Conservation (phyloP, 1,140 invertebrate species). For the Bilobella aurantiaca region DNA sequence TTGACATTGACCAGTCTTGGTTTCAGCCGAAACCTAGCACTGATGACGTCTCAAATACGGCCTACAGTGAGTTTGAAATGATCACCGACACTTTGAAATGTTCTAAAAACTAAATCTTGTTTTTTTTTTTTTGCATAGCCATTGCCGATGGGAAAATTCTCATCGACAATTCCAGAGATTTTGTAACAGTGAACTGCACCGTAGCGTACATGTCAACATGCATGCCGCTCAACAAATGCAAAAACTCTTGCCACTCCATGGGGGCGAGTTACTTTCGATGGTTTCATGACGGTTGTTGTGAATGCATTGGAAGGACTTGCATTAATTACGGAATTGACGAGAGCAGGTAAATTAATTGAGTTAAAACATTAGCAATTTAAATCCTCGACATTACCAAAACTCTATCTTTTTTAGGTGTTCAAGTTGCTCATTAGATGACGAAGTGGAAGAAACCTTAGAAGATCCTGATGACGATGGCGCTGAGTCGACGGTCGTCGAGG, state of each 20-base stretch:
- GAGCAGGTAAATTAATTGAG: constrained; percentile 56
- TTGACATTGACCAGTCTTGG: constrained; percentile 52
- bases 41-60: constrained; percentile 10
- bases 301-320: constrained; percentile 80
- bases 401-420: constrained; percentile 26
- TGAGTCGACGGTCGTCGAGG: not conserved
- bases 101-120: constrained; percentile 6
- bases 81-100: not conserved
- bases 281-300: constrained; percentile 93
- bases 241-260: constrained; percentile 63
- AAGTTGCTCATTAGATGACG: constrained; percentile 31
- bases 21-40: constrained; percentile 47
- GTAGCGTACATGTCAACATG: constrained; percentile 86
- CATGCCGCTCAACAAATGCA: constrained; percentile 78
- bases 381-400: too few species aligned
- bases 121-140: constrained; percentile 21
- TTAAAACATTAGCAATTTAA: too few species aligned
- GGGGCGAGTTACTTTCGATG: constrained; percentile 66
- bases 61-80: constrained; percentile 26
- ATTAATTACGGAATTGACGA: constrained; percentile 87
- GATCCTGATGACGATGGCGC: constrained; percentile 18
- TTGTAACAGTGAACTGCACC: constrained; percentile 71
- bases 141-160: constrained; percentile 28
- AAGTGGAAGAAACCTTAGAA: constrained; percentile 30
- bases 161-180: constrained; percentile 45